Evolutionary conservation across 2,797 vertebrate species (phyloP).

Genomic region (Acipenser ruthenus): DNA sequence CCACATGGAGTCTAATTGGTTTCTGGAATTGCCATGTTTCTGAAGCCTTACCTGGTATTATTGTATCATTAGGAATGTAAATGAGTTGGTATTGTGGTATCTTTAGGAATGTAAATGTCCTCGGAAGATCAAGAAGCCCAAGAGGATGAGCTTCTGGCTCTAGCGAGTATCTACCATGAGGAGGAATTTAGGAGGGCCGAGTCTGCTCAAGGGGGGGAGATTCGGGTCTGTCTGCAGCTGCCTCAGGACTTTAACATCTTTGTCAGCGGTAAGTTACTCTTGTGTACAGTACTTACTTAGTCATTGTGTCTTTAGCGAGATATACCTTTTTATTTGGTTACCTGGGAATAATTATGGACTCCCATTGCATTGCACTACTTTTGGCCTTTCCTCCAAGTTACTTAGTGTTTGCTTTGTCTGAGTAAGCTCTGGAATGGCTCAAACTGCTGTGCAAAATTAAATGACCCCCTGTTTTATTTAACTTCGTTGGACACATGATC

Average conservation of each 20-base stretch:
- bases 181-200: constrained; percentile 81
- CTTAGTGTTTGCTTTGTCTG: too few relatives aligned
- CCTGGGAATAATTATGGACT: too few relatives aligned
- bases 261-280: constrained; percentile 67
- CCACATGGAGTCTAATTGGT: not conserved
- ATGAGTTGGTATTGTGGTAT: not conserved
- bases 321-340: too few relatives aligned
- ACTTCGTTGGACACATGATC: too few relatives aligned
- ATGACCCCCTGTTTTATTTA: too few relatives aligned
- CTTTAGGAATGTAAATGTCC: constrained; percentile 44
- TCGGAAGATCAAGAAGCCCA: constrained; percentile 87
- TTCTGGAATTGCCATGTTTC: not conserved
- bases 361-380: too few relatives aligned
- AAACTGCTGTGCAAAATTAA: too few relatives aligned
- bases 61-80: too few relatives aligned
- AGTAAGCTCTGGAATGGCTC: too few relatives aligned
- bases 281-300: not conserved
- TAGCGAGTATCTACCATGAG: constrained; percentile 91
- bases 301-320: too few relatives aligned
- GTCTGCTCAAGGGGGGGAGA: constrained; percentile 81
- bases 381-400: too few relatives aligned
- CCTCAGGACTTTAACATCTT: constrained; percentile 77
- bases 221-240: constrained; percentile 77
- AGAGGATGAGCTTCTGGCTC: constrained; percentile 90
- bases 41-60: not conserved